Conservation (phyloP, 2,888 invertebrate genomes). For the Ferdinandea cuprea region DNA sequence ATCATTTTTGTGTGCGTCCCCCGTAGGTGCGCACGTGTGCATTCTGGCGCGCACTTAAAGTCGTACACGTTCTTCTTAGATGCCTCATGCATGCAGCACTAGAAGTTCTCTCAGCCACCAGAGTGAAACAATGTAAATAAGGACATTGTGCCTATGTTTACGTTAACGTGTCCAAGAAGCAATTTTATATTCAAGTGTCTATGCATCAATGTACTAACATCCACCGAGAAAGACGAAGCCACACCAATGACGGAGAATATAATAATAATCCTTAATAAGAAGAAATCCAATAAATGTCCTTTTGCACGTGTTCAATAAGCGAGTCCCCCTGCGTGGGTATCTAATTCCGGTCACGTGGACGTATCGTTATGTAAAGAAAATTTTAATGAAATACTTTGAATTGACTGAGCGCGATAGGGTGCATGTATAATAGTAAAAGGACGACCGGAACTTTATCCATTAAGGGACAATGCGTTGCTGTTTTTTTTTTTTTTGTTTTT, state of each 20-base stretch:
- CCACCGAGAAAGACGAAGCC: constrained; percentile 46
- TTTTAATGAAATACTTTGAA: constrained; percentile 69
- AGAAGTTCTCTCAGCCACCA: constrained; percentile 31
- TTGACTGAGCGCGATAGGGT: constrained; percentile 25
- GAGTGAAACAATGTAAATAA: constrained; percentile 67
- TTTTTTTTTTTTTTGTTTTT: too few relatives aligned
- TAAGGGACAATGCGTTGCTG: constrained; percentile 49
- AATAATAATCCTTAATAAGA: constrained; percentile 65
- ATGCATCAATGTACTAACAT: too few relatives aligned
- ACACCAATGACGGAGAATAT: constrained; percentile 28
- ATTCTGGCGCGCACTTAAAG: constrained; percentile 66
- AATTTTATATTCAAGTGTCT: constrained; percentile 17
- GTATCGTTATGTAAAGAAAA: constrained; percentile 47
- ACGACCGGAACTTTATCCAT: constrained; percentile 62
- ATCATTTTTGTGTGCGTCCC: constrained; percentile 77
- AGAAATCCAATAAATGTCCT: constrained; percentile 83
- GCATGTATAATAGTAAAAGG: neutral
- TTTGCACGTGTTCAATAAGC: constrained; percentile 79
- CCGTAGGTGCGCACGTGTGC: constrained; percentile 83
- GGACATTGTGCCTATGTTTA: constrained; percentile 66
- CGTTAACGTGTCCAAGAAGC: constrained; percentile 48
- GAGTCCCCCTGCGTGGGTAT: constrained; percentile 62
- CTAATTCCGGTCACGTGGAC: constrained; percentile 74
- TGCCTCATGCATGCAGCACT: neutral
- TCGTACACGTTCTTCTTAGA: too few relatives aligned